phyloP scores from a whole-genome alignment of 2,888 invertebrate genomes.

The Camponotus fellah region DNA sequence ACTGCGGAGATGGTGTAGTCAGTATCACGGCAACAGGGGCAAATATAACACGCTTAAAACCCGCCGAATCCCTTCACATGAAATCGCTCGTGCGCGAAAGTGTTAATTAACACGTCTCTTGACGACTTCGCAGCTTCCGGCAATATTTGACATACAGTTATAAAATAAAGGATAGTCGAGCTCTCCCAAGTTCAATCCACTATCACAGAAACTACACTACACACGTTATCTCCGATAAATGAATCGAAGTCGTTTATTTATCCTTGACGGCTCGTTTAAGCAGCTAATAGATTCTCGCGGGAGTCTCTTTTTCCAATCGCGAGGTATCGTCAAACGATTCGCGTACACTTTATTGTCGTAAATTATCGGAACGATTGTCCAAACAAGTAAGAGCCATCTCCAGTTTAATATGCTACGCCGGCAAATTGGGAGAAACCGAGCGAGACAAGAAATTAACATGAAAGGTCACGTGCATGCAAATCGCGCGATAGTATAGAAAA shows the following conservation, averaged over 20 bases:
- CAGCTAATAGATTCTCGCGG: background rate
- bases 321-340: background rate
- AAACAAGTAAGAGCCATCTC: slow-evolving; percentile 35
- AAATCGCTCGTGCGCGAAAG: slow-evolving; percentile 10
- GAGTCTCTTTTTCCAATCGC: background rate
- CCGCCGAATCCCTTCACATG: background rate
- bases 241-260: slow-evolving; percentile 3
- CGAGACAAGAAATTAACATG: slow-evolving; percentile 51
- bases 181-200: background rate
- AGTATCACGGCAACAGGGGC: background rate
- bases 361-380: slow-evolving; percentile 18
- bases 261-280: background rate
- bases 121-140: background rate
- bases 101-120: slow-evolving; percentile 40
- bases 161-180: slow-evolving; percentile 17
- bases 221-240: background rate
- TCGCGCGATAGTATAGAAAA: slow-evolving; percentile 44
- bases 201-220: background rate
- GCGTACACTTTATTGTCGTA: background rate
- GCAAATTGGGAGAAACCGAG: slow-evolving; percentile 43
- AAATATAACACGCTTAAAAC: slow-evolving; percentile 5
- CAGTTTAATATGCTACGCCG: slow-evolving; percentile 29
- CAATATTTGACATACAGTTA: slow-evolving; percentile 7
- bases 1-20: background rate
- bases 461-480: slow-evolving; percentile 54